Evolutionary conservation across 2,888 invertebrate species (phyloP).

Genomic region (Tinea trinotella): DNA sequence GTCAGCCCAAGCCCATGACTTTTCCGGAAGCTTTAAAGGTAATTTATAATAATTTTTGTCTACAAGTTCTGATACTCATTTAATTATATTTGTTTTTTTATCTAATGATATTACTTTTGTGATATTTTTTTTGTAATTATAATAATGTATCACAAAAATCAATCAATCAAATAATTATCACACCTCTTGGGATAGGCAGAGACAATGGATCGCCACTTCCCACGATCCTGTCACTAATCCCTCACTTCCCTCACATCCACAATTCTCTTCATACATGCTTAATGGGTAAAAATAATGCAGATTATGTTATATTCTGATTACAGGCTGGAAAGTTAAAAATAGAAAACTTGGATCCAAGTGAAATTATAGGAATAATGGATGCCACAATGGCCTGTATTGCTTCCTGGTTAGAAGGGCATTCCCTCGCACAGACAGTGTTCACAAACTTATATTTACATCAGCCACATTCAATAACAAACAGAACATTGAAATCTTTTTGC

Average conservation of each 20-base stretch:
- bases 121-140: too few species aligned
- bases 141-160: too few species aligned
- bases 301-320: too few species aligned
- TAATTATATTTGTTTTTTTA: too few species aligned
- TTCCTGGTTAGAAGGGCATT: conserved; percentile 98
- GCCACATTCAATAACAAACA: conserved; percentile 87
- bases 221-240: too few species aligned
- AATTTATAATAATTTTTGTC: conserved; percentile 19
- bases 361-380: conserved; percentile 95
- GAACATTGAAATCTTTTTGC: conserved; percentile 87
- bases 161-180: too few species aligned
- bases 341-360: conserved; percentile 80
- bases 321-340: conserved; percentile 85
- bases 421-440: conserved; percentile 96
- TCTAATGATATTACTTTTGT: too few species aligned
- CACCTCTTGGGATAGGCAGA: too few species aligned
- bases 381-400: conserved; percentile 94
- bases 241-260: too few species aligned
- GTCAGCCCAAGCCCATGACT: conserved; percentile 85
- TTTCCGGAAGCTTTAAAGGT: conserved; percentile 91
- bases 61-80: background rate
- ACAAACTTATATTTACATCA: conserved; percentile 96
- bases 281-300: too few species aligned
- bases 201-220: too few species aligned
- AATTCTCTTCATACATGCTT: too few species aligned